Evolutionary conservation across 2,888 invertebrate genomes (phyloP), one percentile per base, ranked within the genome.

Genomic region (Diplazon laetatorius): DNA sequence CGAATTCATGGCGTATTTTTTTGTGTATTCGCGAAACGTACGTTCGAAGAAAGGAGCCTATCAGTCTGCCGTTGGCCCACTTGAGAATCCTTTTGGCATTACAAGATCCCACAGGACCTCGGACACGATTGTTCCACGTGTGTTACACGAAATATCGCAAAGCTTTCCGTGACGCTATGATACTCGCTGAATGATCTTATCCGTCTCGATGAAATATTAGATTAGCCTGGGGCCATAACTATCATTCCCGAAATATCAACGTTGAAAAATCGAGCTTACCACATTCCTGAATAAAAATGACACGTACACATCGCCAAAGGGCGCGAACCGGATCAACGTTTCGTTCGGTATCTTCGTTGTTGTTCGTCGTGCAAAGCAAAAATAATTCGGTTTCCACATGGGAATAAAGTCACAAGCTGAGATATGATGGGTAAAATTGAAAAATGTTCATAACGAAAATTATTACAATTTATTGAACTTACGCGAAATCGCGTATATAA

Each of bases 141-240:
- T 55, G 55, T 35, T 62, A 22, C 57, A 68, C 66, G 10, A 25
- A 60, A 44, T 39, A 20, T 46, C 12, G 22, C 48, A 22, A 0
- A 8, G 46, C 62, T 39, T 16, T 12, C 55, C 42, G 39, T 63
- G 50, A n/a, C 18, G 70, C 16, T 30, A 50, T 50, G 39, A 44
- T 46, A 25, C 16, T 18, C 37, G 14, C 52, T 78, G 68, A 63
- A 68, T 50, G 55, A 48, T 46, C 68, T 55, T 48, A 39, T 50
- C 62, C 57, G 68, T 73, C 63, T 42, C 62, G 35, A 69, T 69
- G 69, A 73, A 63, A 73, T 73, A 72, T 68, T 69, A 62, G 46
- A 63, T 42, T 57, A 48, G 48, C 25, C 57, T 46, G 50, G 50
- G 59, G 52, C 12, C 44, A 37, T 55, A 57, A 55, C 60, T 62